phyloP scores from a whole-genome alignment of 2,797 vertebrate genomes.

The Manis javanica region DNA sequence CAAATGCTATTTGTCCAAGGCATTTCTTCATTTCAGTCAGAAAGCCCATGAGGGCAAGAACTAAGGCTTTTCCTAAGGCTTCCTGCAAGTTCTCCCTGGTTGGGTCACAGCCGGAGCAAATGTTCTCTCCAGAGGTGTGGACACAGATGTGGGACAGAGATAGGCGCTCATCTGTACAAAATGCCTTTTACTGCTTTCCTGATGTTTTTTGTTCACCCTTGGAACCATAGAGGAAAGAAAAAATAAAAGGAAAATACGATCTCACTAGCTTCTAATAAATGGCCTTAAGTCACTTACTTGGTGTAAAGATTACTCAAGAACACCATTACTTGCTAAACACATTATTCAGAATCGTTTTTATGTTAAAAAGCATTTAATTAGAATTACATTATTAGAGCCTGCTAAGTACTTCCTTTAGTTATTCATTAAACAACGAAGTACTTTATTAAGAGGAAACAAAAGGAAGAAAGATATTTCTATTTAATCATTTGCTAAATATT shows the following conservation, averaged over 20 bases:
- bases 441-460: slow-evolving; percentile 68
- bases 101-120: neutral
- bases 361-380: slow-evolving; percentile 72
- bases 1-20: neutral
- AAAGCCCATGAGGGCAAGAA: neutral
- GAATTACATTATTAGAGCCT: slow-evolving; percentile 59
- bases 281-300: slow-evolving; percentile 48
- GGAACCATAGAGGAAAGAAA: neutral
- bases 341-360: slow-evolving; percentile 52
- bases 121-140: neutral
- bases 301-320: slow-evolving; percentile 57
- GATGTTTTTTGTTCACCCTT: neutral
- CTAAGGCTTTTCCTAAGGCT: neutral
- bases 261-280: slow-evolving; percentile 38
- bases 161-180: neutral
- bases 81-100: fast-evolving
- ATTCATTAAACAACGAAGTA: slow-evolving; percentile 69
- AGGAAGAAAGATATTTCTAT: slow-evolving; percentile 47
- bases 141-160: neutral
- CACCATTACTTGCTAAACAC: slow-evolving; percentile 62
- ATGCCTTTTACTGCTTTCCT: neutral
- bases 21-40: neutral
- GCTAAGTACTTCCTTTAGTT: slow-evolving; percentile 63
- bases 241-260: neutral
- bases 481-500: slow-evolving; percentile 70